These are phyloP conservation scores for Drosophila kokeensis DNA, from an alignment of 2,888 invertebrate species.

Conservation along the genomic window DNA sequence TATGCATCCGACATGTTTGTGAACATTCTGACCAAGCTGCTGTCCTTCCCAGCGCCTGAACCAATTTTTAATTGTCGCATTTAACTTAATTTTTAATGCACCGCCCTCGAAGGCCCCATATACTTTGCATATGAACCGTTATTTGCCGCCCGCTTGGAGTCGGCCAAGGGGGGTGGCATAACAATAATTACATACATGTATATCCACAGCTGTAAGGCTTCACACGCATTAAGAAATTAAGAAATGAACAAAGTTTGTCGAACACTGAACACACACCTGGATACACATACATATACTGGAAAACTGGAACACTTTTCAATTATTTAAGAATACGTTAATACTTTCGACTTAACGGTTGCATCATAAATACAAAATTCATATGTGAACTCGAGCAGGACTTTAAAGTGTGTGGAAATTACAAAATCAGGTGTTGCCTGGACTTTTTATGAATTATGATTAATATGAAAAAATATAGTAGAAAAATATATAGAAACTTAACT, in stretches of 20 bases:
- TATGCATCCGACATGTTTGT: conserved; percentile 8
- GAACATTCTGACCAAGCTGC: conserved; percentile 30
- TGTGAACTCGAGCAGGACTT: conserved; percentile 15
- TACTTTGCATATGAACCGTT: conserved; percentile 46
- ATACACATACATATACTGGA: background rate
- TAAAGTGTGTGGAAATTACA: background rate
- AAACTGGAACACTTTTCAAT: conserved; percentile 4
- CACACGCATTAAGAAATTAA: conserved; percentile 26
- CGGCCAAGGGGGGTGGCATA: conserved; percentile 4
- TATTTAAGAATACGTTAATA: conserved; percentile 22
- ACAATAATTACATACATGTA: conserved; percentile 17
- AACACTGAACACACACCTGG: background rate
- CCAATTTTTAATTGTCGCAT: conserved; percentile 61
- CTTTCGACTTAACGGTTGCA: background rate
- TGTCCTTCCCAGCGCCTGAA: conserved; percentile 31
- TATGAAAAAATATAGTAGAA: background rate
- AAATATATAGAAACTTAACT: background rate
- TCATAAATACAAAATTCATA: conserved; percentile 20
- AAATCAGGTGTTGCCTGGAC: background rate
- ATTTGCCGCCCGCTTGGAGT: conserved; percentile 21
- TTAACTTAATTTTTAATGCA: conserved; percentile 69
- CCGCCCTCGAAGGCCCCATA: conserved; percentile 14
- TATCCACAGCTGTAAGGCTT: conserved; percentile 42
- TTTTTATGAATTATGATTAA: background rate
- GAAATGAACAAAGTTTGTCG: background rate